Base-by-base conservation (phyloP, 2,888 invertebrate genomes). In the Philhelius pedissequus region DNA sequence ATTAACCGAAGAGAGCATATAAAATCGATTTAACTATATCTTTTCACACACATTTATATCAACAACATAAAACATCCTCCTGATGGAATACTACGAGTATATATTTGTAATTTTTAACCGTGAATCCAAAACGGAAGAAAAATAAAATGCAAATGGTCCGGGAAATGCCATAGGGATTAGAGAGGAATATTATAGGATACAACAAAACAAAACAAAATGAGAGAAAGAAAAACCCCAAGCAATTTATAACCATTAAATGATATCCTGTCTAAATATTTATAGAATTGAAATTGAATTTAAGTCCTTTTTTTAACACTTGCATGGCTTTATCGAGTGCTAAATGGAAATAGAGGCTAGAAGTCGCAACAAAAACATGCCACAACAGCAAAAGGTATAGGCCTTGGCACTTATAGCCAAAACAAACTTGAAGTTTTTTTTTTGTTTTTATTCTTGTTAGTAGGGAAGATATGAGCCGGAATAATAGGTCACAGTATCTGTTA, bases 181-280 rank as follows among this genome's bases (percentile, higher is more conserved):
- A 48, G 2, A 9, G n/a, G 30, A 54, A 18, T 30, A 54, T 22
- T n/a, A n/a, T n/a, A n/a, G n/a, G n/a, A 62, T 22, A 13, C 5
- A 35, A 35, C n/a, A 18, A 32, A 25, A 32, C 20, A 43, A 70
- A 50, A 45, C 18, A 20, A 27, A 32, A 64, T 13, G 20, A 20
- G 32, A 20, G 35, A 27, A 13, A 1, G 7, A 9, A 58, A 15
- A 30, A 66, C 15, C 81, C 76, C 66, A 45, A 81, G 35, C 81
- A 76, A 76, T 81, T 81, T 81, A 76, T 76, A 71, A 76, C 71
- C 76, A 81, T 71, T 81, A 76, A 81, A 71, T 81, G 70, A 81
- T 81, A 60, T 81, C 81, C 81, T 81, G 81, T 81, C 81, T 66
- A 81, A 81, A 76, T 81, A 76, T 81, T 81, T 81, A 81, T 81